These are phyloP conservation scores for Danio kyathit DNA, from an alignment of 2,797 vertebrate species.

Conservation along the genomic window DNA sequence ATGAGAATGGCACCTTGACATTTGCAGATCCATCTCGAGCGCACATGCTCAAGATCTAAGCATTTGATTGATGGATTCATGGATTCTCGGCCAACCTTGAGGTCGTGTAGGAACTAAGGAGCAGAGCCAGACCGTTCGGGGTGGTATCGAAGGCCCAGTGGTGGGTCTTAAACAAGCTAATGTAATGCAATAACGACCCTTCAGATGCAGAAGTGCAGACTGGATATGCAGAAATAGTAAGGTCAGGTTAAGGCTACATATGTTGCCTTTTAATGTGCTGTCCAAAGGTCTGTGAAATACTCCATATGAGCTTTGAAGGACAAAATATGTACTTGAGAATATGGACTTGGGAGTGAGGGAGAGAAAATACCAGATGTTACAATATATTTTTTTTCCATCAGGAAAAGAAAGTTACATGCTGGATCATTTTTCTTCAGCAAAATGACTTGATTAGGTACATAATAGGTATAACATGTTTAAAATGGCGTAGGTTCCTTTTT, in stretches of 20 bases:
- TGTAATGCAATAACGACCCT: slow-evolving; percentile 54
- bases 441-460: no score
- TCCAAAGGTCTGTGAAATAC: slow-evolving; percentile 45
- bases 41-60: background rate
- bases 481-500: no score
- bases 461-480: no score
- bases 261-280: slow-evolving; percentile 27
- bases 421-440: background rate
- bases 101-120: background rate
- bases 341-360: slow-evolving; percentile 6
- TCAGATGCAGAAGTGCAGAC: slow-evolving; percentile 35
- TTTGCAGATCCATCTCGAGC: slow-evolving; percentile 5
- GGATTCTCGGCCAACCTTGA: background rate
- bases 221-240: slow-evolving; percentile 42
- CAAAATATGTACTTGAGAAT: slow-evolving; percentile 32
- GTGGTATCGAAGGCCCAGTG: slow-evolving; percentile 44
- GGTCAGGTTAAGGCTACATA: slow-evolving; percentile 47
- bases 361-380: slow-evolving; percentile 46
- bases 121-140: slow-evolving; percentile 19
- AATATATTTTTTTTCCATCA: slow-evolving; percentile 27
- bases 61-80: slow-evolving; percentile 26
- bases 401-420: background rate
- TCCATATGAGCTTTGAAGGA: slow-evolving; percentile 48
- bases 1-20: slow-evolving; percentile 24
- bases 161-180: slow-evolving; percentile 42